These are phyloP conservation scores for Troilus luridus DNA, from an alignment of 2,888 invertebrate species.

Conservation along the genomic window DNA sequence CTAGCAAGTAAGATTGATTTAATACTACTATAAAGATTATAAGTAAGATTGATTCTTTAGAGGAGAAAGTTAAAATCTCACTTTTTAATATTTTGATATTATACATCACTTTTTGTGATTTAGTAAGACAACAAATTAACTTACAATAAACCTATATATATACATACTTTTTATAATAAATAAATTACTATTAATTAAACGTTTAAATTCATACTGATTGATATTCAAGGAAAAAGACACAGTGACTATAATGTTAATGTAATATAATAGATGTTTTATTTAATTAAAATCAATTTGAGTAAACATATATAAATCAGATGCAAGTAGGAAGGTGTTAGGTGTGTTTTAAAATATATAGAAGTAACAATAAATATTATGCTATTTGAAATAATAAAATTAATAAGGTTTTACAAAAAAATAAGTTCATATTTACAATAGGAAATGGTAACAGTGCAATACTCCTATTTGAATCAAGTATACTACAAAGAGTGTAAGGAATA, in stretches of 20 bases:
- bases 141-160: no score
- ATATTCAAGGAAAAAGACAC: background rate
- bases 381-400: background rate
- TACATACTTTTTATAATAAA: background rate
- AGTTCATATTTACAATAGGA: conserved; percentile 18
- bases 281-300: background rate
- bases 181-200: background rate
- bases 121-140: no score
- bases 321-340: background rate
- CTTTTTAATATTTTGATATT: no score
- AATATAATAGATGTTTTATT: no score
- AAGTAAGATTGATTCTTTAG: no score
- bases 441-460: background rate
- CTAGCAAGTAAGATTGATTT: no score
- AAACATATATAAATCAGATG: background rate
- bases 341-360: background rate
- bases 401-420: conserved; percentile 12
- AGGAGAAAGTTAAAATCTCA: background rate
- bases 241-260: background rate
- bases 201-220: background rate
- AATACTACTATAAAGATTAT: no score
- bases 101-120: no score
- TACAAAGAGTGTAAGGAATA: conserved; percentile 27
- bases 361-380: background rate
- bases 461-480: background rate